phyloP scores from a whole-genome alignment of 2,888 invertebrate species.

The Crematogaster levior region DNA sequence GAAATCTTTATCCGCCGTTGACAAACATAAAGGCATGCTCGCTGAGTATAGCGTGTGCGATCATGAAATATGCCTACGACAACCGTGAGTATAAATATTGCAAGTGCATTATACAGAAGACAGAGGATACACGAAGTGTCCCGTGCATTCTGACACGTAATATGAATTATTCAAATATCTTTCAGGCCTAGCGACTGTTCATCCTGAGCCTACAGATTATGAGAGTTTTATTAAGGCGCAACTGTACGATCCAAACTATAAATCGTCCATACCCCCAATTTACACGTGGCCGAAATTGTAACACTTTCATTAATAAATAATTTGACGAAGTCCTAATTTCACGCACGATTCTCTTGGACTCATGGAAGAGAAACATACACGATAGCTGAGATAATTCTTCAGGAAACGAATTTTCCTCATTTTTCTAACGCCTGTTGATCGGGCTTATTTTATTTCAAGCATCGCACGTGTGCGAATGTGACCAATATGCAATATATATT shows the following conservation, averaged over 20 bases:
- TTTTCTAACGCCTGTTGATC: constrained; percentile 65
- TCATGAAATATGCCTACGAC: constrained; percentile 94
- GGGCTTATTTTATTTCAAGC: constrained; percentile 51
- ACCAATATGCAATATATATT: constrained; percentile 36
- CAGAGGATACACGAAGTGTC: not conserved
- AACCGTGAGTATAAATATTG: constrained; percentile 87
- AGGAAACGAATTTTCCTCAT: not conserved
- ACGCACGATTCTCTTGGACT: not conserved
- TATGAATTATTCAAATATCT: constrained; percentile 3
- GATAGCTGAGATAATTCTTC: not conserved
- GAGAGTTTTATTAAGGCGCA: constrained; percentile 92
- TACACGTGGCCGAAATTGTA: constrained; percentile 88
- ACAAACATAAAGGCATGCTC: constrained; percentile 94
- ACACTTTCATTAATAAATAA: constrained; percentile 62
- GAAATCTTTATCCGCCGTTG: constrained; percentile 97
- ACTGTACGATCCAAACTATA: constrained; percentile 92
- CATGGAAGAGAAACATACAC: not conserved
- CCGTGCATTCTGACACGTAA: not conserved
- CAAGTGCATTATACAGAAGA: not conserved
- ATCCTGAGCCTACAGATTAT: constrained; percentile 91
- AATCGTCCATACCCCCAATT: constrained; percentile 89
- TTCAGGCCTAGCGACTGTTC: constrained; percentile 91
- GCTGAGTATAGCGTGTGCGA: constrained; percentile 92
- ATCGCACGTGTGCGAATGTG: constrained; percentile 22
- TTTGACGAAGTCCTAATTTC: not conserved